Conservation (phyloP, 1,140 invertebrate species). For the Nasonia longicornis region DNA sequence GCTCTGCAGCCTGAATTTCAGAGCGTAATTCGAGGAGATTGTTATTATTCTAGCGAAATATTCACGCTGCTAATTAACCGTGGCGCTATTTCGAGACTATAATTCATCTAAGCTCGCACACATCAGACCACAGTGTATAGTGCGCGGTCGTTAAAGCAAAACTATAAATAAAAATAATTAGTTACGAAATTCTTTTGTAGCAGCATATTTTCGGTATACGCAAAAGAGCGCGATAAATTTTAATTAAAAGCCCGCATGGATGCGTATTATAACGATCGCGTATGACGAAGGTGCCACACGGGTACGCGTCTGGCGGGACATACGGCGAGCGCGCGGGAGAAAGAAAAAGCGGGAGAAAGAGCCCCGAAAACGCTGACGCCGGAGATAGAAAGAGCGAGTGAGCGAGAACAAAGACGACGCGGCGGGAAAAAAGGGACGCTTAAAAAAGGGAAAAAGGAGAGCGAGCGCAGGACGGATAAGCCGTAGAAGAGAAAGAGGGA, state of each 20-base stretch:
- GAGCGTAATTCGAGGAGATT: background rate
- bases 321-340: slow-evolving; percentile 57
- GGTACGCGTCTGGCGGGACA: slow-evolving; percentile 50
- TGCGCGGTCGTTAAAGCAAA: background rate
- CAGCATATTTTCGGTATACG: background rate
- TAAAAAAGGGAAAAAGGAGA: background rate
- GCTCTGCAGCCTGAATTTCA: too few species aligned
- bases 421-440: slow-evolving; percentile 18
- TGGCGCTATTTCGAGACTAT: background rate
- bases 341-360: slow-evolving; percentile 17
- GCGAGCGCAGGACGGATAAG: slow-evolving; percentile 7
- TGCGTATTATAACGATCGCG: background rate
- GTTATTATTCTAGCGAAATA: background rate
- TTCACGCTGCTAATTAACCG: background rate
- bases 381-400: slow-evolving; percentile 32
- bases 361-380: slow-evolving; percentile 31
- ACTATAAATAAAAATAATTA: slow-evolving; percentile 2
- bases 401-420: slow-evolving; percentile 32
- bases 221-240: background rate
- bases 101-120: too few species aligned
- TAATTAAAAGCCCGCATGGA: background rate
- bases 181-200: background rate
- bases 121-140: too few species aligned
- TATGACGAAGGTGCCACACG: slow-evolving; percentile 28
- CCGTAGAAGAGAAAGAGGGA: background rate